These are phyloP conservation scores for Chrysodeixis includens DNA, from an alignment of 2,888 invertebrate species.

Conservation along the genomic window DNA sequence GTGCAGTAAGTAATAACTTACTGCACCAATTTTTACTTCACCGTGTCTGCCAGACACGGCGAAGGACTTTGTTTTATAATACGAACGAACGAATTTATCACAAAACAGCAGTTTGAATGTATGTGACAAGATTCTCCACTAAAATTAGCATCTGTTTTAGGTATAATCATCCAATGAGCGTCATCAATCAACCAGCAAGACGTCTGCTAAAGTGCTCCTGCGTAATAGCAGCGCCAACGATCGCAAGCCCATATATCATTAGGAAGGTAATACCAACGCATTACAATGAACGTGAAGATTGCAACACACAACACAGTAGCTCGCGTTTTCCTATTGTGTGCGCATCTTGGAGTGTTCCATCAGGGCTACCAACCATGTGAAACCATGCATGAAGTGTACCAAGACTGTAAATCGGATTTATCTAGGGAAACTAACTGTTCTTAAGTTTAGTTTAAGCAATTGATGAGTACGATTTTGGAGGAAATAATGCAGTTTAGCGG, in stretches of 20 bases:
- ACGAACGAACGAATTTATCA: too few relatives aligned
- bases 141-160: neutral
- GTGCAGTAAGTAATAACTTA: too few relatives aligned
- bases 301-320: conserved; percentile 54
- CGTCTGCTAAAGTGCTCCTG: neutral
- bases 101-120: too few relatives aligned
- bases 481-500: too few relatives aligned
- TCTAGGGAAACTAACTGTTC: neutral
- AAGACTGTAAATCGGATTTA: neutral
- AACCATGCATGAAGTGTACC: neutral
- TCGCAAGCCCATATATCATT: conserved; percentile 28
- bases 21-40: too few relatives aligned
- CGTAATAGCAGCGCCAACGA: conserved; percentile 21
- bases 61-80: too few relatives aligned
- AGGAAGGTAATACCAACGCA: conserved; percentile 48
- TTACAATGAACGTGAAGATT: conserved; percentile 56
- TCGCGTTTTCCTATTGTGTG: conserved; percentile 55
- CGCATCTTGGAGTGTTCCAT: conserved; percentile 37
- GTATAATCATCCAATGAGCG: neutral
- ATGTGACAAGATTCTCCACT: neutral
- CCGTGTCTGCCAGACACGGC: too few relatives aligned
- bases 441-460: too few relatives aligned
- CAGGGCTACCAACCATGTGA: conserved; percentile 33
- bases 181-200: neutral
- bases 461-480: too few relatives aligned